Evolutionary conservation across 2,113 vertebrate genomes (phyloP).

Genomic region (Synodontis membranacea): DNA sequence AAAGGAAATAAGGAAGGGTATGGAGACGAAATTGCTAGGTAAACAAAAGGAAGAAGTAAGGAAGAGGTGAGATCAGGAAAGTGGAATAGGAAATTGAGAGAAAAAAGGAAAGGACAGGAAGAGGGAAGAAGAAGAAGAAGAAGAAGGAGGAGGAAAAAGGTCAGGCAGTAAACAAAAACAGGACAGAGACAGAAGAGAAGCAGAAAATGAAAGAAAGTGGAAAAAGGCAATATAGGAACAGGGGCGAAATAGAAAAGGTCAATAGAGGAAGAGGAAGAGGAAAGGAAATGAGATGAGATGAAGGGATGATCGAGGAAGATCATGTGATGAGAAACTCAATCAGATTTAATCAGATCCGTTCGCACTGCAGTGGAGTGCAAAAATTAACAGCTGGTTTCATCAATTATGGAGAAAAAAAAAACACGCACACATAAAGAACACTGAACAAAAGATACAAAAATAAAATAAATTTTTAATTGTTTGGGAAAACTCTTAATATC

Average conservation of each 20-base stretch:
- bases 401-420: background rate
- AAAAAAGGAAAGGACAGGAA: background rate
- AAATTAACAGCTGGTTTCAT: background rate
- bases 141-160: background rate
- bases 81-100: background rate
- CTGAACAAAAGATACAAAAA: background rate
- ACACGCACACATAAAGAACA: background rate
- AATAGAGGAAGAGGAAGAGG: background rate
- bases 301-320: background rate
- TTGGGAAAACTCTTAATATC: background rate
- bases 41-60: background rate
- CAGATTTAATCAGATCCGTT: conserved; percentile 15
- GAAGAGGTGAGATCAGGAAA: background rate
- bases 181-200: background rate
- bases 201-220: background rate
- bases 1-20: no score
- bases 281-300: background rate
- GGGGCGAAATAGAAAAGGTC: background rate
- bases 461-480: background rate
- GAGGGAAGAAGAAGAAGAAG: background rate
- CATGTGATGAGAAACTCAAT: conserved; percentile 8
- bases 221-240: background rate
- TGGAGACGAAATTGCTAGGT: background rate
- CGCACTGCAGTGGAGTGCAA: background rate
- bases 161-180: conserved; percentile 8